phyloP scores from a whole-genome alignment of 2,888 invertebrate genomes.

The Lasioglossum marginatum region DNA sequence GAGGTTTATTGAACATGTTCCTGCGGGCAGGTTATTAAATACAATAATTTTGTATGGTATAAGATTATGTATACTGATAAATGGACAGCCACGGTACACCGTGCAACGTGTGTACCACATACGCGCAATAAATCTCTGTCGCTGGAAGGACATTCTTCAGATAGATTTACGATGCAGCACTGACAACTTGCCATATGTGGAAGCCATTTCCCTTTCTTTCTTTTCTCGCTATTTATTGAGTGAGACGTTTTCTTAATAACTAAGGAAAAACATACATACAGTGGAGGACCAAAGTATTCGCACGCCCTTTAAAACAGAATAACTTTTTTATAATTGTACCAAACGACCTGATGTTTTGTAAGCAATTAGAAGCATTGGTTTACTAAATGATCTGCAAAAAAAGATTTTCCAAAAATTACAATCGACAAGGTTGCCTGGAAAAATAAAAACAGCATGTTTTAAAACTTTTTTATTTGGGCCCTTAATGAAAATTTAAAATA shows the following conservation, averaged over 20 bases:
- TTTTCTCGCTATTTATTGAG: background rate
- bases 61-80: slow-evolving; percentile 48
- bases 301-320: no score
- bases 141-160: slow-evolving; percentile 30
- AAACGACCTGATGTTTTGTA: no score
- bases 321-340: no score
- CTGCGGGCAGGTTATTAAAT: slow-evolving; percentile 29
- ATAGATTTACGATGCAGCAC: slow-evolving; percentile 34
- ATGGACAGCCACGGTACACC: slow-evolving; percentile 30
- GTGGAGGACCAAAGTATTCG: no score
- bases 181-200: slow-evolving; percentile 24
- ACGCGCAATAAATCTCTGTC: slow-evolving; percentile 45
- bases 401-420: no score
- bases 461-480: no score
- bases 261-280: background rate
- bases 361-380: no score
- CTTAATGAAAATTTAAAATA: no score
- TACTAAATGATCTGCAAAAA: no score
- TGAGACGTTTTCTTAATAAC: background rate
- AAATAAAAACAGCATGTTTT: no score
- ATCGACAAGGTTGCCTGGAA: no score
- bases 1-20: slow-evolving; percentile 10
- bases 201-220: slow-evolving; percentile 18
- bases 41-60: slow-evolving; percentile 28
- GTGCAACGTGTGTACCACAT: slow-evolving; percentile 20